These are phyloP conservation scores for Hypsopygia costalis DNA, from an alignment of 2,888 invertebrate species.

Conservation along the genomic window DNA sequence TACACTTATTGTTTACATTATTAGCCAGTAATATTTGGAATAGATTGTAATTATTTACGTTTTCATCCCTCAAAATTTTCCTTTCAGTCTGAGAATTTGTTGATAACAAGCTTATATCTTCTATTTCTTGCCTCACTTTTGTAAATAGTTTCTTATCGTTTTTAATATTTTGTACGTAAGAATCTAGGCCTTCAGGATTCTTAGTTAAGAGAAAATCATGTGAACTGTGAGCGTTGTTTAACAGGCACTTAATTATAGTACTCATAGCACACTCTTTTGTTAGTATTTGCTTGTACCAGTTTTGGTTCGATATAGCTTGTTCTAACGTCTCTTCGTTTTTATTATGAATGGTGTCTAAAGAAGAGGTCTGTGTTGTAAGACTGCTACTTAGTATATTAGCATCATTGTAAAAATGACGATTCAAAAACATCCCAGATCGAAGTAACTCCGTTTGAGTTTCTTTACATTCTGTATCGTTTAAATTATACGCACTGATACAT, in stretches of 20 bases:
- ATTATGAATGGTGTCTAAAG: conserved; percentile 1
- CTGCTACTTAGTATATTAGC: no score
- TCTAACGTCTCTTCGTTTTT: conserved; percentile 20
- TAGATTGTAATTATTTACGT: conserved; percentile 21
- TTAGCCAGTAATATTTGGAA: conserved; percentile 32
- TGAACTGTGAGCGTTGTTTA: conserved; percentile 19
- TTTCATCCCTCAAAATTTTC: conserved; percentile 10
- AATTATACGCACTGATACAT: conserved; percentile 10
- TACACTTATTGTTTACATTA: neutral
- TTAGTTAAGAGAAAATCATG: no score
- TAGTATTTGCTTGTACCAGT: conserved; percentile 25
- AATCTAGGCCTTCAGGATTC: no score
- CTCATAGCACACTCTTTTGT: conserved; percentile 36
- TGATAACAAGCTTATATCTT: conserved; percentile 26
- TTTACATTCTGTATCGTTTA: neutral
- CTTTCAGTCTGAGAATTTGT: conserved; percentile 44
- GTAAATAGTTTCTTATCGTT: no score
- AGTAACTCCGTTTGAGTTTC: neutral
- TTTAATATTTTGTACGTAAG: no score
- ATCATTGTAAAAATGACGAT: no score
- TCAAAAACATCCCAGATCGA: neutral
- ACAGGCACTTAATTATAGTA: conserved; percentile 31
- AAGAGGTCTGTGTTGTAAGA: neutral
- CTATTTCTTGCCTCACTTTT: no score
- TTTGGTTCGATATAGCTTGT: conserved; percentile 32